Evolutionary conservation across 2,888 invertebrate species (phyloP).

Genomic region (Argynnis bischoffii): DNA sequence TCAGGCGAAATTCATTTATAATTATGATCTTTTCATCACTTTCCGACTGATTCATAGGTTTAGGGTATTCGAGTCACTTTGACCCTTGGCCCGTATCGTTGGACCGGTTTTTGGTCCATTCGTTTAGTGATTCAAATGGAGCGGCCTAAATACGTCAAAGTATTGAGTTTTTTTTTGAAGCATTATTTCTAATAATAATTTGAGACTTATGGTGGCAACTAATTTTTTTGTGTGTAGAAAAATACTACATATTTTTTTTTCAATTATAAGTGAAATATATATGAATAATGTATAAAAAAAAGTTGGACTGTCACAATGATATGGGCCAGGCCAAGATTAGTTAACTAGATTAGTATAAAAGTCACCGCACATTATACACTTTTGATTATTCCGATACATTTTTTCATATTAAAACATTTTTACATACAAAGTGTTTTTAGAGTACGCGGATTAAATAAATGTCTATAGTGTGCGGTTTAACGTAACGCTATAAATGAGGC

Average conservation of each 20-base stretch:
- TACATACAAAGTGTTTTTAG: not conserved
- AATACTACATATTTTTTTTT: no score
- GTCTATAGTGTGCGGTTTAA: constrained; percentile 1
- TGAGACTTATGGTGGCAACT: no score
- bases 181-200: no score
- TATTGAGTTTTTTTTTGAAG: no score
- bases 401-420: not conserved
- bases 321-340: not conserved
- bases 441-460: not conserved
- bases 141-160: no score
- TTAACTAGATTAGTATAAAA: not conserved
- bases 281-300: no score
- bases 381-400: not conserved
- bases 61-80: not conserved
- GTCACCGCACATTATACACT: not conserved
- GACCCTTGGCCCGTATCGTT: not conserved
- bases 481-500: constrained; percentile 21
- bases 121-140: not conserved
- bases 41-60: not conserved
- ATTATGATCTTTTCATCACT: constrained; percentile 35
- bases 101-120: not conserved
- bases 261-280: no score
- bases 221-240: no score
- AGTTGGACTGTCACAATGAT: not conserved
- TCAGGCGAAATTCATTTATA: constrained; percentile 18